Percentiles rank a stretch among this genome's conserved stretches.
Evolutionary conservation across 2,888 invertebrate genomes (phyloP).

Genomic region (Philereme transversata): DNA sequence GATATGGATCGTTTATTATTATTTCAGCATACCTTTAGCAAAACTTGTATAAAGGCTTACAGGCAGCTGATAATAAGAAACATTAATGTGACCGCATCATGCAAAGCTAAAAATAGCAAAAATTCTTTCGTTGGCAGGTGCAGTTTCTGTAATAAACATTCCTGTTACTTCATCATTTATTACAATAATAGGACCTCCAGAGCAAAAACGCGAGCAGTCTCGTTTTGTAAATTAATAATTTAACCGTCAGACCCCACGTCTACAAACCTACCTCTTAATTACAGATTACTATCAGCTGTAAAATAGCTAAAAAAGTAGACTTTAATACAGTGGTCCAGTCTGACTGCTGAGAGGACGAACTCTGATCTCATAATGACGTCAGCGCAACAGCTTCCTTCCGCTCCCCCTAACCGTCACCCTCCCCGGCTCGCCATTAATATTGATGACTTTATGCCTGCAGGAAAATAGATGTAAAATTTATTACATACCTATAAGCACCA

Average conservation of each 20-base stretch:
- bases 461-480: constrained; percentile 17
- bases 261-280: constrained; percentile 14
- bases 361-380: constrained; percentile 67
- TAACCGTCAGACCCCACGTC: constrained; percentile 1
- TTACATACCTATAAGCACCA: background rate
- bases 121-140: constrained; percentile 17
- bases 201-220: constrained; percentile 7
- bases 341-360: constrained; percentile 40
- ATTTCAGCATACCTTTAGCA: no score
- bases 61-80: constrained; percentile 1
- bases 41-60: no score
- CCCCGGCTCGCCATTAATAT: constrained; percentile 28
- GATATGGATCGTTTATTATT: no score
- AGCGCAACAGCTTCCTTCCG: constrained; percentile 61
- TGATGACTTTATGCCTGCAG: constrained; percentile 20
- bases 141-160: constrained; percentile 17
- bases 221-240: background rate
- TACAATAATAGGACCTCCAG: background rate
- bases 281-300: constrained; percentile 22
- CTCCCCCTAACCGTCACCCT: constrained; percentile 41
- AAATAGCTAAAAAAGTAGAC: constrained; percentile 32
- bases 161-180: constrained; percentile 13
- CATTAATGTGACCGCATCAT: background rate
- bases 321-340: constrained; percentile 40
- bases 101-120: constrained; percentile 16